Evolutionary conservation across 2,113 vertebrate species (phyloP).

Genomic region (Dasypus novemcinctus): DNA sequence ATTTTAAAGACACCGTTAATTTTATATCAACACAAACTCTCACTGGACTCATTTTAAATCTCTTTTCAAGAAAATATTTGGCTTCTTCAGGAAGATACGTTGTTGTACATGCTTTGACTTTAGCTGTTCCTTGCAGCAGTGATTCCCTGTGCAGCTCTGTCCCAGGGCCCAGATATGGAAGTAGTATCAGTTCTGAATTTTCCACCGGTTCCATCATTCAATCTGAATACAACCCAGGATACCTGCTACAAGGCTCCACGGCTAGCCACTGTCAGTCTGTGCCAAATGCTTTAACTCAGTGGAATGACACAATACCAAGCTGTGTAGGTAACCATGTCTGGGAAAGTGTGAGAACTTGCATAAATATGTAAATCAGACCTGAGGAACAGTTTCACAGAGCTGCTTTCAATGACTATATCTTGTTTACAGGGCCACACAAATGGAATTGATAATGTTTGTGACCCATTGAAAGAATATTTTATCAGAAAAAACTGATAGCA

Average conservation of each 20-base stretch:
- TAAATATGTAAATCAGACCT: background rate
- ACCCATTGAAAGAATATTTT: slow-evolving; percentile 42
- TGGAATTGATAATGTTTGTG: slow-evolving; percentile 9
- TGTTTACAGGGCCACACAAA: background rate
- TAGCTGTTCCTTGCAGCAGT: slow-evolving; percentile 97
- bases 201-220: slow-evolving; percentile 95
- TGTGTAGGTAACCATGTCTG: slow-evolving; percentile 90
- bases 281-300: slow-evolving; percentile 96
- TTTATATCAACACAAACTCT: background rate
- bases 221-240: slow-evolving; percentile 97
- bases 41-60: background rate
- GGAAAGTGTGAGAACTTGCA: background rate
- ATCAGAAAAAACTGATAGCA: slow-evolving; percentile 55
- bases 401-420: slow-evolving; percentile 2
- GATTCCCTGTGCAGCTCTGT: slow-evolving; percentile 98
- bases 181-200: slow-evolving; percentile 96
- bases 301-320: slow-evolving; percentile 95
- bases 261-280: slow-evolving; percentile 93
- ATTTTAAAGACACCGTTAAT: accelerated
- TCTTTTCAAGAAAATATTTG: accelerated
- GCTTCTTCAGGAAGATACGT: accelerated
- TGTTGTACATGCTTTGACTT: background rate
- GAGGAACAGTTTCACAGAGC: slow-evolving; percentile 11
- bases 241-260: slow-evolving; percentile 94
- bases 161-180: slow-evolving; percentile 95